Conservation (phyloP, 2,113 vertebrate genomes). For the Gadus chalcogrammus region DNA sequence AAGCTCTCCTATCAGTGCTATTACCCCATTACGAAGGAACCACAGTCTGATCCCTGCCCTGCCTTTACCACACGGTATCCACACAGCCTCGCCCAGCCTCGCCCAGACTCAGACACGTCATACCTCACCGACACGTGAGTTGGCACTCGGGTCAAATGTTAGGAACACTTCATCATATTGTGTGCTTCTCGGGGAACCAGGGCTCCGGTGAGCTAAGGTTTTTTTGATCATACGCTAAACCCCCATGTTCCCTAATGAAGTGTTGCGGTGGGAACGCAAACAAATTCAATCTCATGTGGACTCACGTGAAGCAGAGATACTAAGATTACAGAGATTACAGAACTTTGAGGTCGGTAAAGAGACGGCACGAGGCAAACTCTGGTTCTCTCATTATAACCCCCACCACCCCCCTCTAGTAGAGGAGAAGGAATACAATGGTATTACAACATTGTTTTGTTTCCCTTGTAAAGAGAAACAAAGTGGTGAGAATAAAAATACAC, state of each 20-base stretch:
- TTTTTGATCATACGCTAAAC: no score
- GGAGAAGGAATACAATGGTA: conserved; percentile 41
- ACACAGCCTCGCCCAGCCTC: conserved; percentile 25
- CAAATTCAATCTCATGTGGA: conserved; percentile 37
- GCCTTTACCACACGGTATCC: conserved; percentile 22
- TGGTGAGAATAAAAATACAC: conserved; percentile 44
- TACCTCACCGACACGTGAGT: conserved; percentile 7
- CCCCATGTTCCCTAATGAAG: conserved; percentile 22
- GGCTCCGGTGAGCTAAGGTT: no score
- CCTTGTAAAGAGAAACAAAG: neutral
- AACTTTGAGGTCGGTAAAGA: conserved; percentile 50
- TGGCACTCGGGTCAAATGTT: neutral
- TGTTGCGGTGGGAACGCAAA: conserved; percentile 24
- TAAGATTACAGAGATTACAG: conserved; percentile 17
- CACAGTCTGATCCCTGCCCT: neutral
- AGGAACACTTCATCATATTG: conserved; percentile 6
- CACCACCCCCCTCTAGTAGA: conserved; percentile 5
- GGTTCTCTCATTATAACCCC: conserved; percentile 60
- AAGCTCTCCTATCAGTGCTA: conserved; percentile 28
- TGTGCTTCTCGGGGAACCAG: no score
- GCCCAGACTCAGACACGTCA: neutral
- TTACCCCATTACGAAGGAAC: conserved; percentile 18
- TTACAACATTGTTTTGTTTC: no score
- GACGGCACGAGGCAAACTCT: conserved; percentile 44
- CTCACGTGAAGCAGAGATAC: conserved; percentile 20